These are phyloP conservation scores for Penaeus chinensis DNA, from an alignment of 1,140 invertebrate genomes.

Conservation along the genomic window DNA sequence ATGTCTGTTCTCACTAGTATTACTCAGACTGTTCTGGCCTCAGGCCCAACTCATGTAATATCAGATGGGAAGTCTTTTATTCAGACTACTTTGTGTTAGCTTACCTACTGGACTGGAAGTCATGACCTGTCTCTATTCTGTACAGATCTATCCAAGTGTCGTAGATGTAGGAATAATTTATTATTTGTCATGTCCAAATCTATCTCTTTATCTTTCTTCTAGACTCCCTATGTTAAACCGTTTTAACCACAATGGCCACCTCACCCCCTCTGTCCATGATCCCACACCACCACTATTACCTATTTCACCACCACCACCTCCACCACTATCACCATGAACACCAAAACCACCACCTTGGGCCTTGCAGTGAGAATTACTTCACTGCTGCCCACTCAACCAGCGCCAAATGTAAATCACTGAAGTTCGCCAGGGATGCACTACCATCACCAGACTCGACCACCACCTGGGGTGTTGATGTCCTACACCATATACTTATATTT, in stretches of 20 bases:
- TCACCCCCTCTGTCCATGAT: slow-evolving; percentile 49
- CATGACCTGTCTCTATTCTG: slow-evolving; percentile 62
- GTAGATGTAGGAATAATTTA: slow-evolving; percentile 63
- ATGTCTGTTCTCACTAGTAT: slow-evolving; percentile 61
- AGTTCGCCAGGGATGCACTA: slow-evolving; percentile 51
- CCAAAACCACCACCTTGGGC: slow-evolving; percentile 47
- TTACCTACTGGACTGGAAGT: slow-evolving; percentile 57
- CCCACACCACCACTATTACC: slow-evolving; percentile 54
- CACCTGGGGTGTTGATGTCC: slow-evolving; percentile 45
- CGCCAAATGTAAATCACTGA: slow-evolving; percentile 60
- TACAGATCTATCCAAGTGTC: slow-evolving; percentile 62
- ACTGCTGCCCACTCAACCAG: slow-evolving; percentile 56
- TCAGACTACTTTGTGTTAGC: slow-evolving; percentile 62
- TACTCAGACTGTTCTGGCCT: slow-evolving; percentile 55
- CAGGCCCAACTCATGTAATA: slow-evolving; percentile 58
- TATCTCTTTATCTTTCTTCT: slow-evolving; percentile 60
- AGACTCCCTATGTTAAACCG: slow-evolving; percentile 59
- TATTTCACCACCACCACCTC: slow-evolving; percentile 25
- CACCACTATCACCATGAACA: slow-evolving; percentile 27
- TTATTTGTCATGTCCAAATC: slow-evolving; percentile 63
- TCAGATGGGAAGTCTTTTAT: slow-evolving; percentile 61
- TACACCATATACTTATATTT: slow-evolving; percentile 9
- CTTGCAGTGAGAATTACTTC: slow-evolving; percentile 48
- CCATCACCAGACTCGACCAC: slow-evolving; percentile 53
- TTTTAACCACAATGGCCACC: slow-evolving; percentile 58